These are phyloP conservation scores for Lophura swinhoii DNA, from an alignment of 2,797 vertebrate species.

Conservation along the genomic window DNA sequence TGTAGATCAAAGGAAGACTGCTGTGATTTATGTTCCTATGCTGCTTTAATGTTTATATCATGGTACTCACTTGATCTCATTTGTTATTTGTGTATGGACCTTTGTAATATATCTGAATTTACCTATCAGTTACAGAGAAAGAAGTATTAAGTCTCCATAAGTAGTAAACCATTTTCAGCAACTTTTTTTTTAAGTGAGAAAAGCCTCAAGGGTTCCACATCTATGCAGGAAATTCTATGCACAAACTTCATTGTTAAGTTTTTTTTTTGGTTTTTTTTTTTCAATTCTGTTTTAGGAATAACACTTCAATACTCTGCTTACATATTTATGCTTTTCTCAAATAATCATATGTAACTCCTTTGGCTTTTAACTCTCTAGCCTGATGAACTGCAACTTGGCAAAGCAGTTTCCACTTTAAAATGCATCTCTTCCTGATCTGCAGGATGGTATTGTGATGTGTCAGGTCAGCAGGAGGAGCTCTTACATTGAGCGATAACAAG, in stretches of 20 bases:
- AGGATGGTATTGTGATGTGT: background rate
- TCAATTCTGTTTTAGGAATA: background rate
- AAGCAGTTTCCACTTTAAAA: background rate
- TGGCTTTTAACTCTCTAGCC: background rate
- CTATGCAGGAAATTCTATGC: background rate
- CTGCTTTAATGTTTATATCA: background rate
- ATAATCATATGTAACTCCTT: background rate
- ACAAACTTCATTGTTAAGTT: background rate
- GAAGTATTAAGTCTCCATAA: background rate
- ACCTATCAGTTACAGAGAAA: background rate
- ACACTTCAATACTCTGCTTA: background rate
- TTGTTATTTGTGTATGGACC: background rate
- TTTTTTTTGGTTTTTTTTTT: background rate
- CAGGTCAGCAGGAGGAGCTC: constrained; percentile 40
- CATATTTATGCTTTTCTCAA: background rate
- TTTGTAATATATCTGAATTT: background rate
- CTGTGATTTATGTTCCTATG: background rate
- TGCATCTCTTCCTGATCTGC: background rate
- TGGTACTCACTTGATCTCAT: background rate
- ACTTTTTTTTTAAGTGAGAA: background rate
- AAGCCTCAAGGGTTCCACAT: background rate
- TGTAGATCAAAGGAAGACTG: background rate
- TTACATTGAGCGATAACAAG: background rate
- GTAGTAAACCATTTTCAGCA: background rate
- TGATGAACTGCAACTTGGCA: background rate